These are phyloP conservation scores for Actinemys pallida DNA, from an alignment of 2,113 vertebrate genomes.

Conservation along the genomic window DNA sequence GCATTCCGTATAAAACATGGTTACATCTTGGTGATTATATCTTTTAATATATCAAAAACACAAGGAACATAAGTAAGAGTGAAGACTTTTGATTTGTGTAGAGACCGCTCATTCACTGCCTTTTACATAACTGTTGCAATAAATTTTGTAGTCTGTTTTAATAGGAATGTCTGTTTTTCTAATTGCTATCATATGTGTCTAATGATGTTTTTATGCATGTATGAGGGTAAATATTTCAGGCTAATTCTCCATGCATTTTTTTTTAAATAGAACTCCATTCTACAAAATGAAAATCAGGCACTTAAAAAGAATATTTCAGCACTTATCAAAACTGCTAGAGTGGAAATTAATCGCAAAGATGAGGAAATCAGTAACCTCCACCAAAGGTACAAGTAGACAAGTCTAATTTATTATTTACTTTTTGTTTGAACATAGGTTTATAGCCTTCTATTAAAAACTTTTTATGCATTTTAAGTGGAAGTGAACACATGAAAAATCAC, in stretches of 20 bases:
- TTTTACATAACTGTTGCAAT: not conserved
- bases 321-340: constrained; percentile 93
- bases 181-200: not conserved
- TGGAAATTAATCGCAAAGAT: constrained; percentile 94
- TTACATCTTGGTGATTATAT: not conserved
- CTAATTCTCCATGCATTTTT: not conserved
- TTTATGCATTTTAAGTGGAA: not conserved
- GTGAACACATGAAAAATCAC: not conserved
- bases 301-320: constrained; percentile 97
- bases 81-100: not conserved
- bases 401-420: not conserved
- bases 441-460: not conserved
- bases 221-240: not conserved
- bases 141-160: not conserved
- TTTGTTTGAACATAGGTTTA: not conserved
- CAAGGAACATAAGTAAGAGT: not conserved
- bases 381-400: constrained; percentile 81
- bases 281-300: constrained; percentile 89
- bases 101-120: not conserved
- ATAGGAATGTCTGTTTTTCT: not conserved
- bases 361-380: constrained; percentile 92
- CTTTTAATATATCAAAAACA: not conserved
- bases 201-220: not conserved
- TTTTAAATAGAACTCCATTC: constrained; percentile 84
- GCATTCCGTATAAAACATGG: not conserved